Percentiles rank a stretch among this genome's conserved stretches.
These are phyloP conservation scores for Panulirus ornatus DNA, from an alignment of 1,140 invertebrate species.

Conservation along the genomic window DNA sequence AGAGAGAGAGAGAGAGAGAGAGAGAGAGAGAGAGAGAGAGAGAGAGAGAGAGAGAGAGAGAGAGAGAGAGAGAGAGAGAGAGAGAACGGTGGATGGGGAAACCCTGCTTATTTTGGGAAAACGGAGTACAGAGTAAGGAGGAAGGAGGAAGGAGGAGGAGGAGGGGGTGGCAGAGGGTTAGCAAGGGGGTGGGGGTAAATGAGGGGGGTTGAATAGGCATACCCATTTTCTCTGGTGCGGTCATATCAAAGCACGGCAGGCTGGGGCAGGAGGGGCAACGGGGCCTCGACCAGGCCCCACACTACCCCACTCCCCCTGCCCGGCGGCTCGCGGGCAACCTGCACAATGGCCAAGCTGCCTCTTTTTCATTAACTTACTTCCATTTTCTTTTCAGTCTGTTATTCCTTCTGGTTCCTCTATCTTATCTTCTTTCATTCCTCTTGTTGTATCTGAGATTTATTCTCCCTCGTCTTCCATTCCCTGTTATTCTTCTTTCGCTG, in stretches of 20 bases:
- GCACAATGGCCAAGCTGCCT: not conserved
- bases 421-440: not conserved
- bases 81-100: not conserved
- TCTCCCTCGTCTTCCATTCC: too few species aligned
- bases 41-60: too few species aligned
- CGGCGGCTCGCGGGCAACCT: too few species aligned
- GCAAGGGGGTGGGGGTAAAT: not conserved
- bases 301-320: not conserved
- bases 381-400: too few species aligned
- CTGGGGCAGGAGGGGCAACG: too few species aligned
- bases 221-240: constrained; percentile 38
- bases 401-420: not conserved
- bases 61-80: not conserved
- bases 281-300: too few species aligned
- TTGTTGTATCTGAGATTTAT: too few species aligned
- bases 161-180: not conserved
- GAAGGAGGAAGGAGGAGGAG: too few species aligned
- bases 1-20: too few species aligned
- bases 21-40: too few species aligned
- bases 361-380: not conserved
- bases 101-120: not conserved
- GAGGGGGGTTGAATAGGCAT: constrained; percentile 1
- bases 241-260: constrained; percentile 34
- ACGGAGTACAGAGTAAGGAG: too few species aligned
- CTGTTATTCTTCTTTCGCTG: not conserved